Base-by-base conservation (phyloP, 1,140 invertebrate species). In the Papilio polytes region DNA sequence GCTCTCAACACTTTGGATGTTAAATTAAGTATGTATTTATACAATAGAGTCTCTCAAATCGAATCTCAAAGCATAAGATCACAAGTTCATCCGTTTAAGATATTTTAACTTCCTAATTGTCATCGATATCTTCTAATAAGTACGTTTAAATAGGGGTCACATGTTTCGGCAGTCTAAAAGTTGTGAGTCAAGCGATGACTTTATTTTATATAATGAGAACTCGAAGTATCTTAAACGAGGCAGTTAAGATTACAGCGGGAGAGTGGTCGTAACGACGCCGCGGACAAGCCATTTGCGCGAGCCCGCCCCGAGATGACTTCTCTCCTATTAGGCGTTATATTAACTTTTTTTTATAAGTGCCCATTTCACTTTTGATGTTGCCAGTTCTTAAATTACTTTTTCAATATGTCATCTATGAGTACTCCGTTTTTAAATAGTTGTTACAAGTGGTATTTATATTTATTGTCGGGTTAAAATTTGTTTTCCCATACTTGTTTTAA, bases 201-300 rank as follows among this genome's bases (percentile, higher is more conserved):
- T 86, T 82, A 88, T 88, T 85, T 80, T 78, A 82, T 82, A 82
- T 87, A 85, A 85, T 86, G 80, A 78, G 84, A 84, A 84, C 63
- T 85, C 83, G 80, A 86, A 85, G 85, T 89, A 89, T 88, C 88
- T 89, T 85, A 82, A 89, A 88, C 85, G 82, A 80, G 10, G 84
- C 83, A 88, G 86, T 89, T 89, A 88, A 88, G 87, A 89, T 89
- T 89, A 87, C 80, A 80, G 66, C 78, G 80, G 82, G 80, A 83
- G 89, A 90, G 87, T 89, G 88, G 80, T 76, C 82, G 84, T 87
- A 87, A 89, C 82, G 86, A 85, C 85, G 80, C 79, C 76, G 84
- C 74, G 81, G 83, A 74, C 82, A 85, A 84, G 80, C 83, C 85
- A 82, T 87, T 89, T 87, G 85, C 78, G 66, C 76, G 82, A 83